Conservation (phyloP, 1,140 invertebrate genomes). For the Drosophila cardini region DNA sequence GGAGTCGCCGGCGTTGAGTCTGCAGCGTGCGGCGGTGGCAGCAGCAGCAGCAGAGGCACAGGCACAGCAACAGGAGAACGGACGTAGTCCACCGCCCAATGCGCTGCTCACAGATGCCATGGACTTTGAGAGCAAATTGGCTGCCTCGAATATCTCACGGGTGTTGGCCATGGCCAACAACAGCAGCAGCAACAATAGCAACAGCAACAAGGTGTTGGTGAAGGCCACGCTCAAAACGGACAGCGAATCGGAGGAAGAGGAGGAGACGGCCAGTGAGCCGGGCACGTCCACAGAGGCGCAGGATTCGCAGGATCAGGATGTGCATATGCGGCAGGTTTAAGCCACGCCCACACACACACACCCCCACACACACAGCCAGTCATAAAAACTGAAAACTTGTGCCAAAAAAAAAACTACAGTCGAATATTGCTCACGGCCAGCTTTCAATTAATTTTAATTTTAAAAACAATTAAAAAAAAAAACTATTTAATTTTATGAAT, state of each 20-base stretch:
- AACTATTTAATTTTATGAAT: background rate
- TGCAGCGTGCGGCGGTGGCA: conserved; percentile 60
- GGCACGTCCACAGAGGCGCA: conserved; percentile 63
- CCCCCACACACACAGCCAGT: conserved; percentile 48
- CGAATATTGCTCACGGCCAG: conserved; percentile 71
- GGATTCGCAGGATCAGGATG: conserved; percentile 67
- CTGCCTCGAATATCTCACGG: conserved; percentile 80
- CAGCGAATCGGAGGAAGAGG: conserved; percentile 53
- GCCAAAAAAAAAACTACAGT: conserved; percentile 61
- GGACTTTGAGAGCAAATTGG: conserved; percentile 81
- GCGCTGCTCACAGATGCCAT: conserved; percentile 53
- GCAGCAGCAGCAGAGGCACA: conserved; percentile 42
- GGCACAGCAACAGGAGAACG: conserved; percentile 29
- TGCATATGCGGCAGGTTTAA: conserved; percentile 54
- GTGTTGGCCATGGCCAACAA: conserved; percentile 65
- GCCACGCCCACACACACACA: background rate
- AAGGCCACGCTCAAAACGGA: conserved; percentile 23
- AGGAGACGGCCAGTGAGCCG: conserved; percentile 57
- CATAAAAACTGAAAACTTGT: conserved; percentile 66
- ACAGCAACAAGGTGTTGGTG: conserved; percentile 28
- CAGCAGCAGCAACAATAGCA: conserved; percentile 15
- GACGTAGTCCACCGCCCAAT: conserved; percentile 31
- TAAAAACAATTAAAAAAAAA: too few species aligned
- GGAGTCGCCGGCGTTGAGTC: conserved; percentile 73
- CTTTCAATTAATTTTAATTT: conserved; percentile 10